phyloP scores from a whole-genome alignment of 2,888 invertebrate species.

The Drosophila koepferae region DNA sequence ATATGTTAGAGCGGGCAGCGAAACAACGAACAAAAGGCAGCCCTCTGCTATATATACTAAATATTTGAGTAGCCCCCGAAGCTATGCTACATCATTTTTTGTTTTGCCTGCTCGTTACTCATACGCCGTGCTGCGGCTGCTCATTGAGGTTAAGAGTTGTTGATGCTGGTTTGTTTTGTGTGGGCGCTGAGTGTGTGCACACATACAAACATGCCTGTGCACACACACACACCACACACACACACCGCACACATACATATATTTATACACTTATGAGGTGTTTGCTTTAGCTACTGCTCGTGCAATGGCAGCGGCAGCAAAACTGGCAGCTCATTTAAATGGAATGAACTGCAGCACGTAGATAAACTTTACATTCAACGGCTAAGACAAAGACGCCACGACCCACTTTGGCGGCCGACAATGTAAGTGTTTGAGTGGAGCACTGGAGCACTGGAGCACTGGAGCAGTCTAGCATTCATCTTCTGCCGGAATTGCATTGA shows the following conservation, averaged over 20 bases:
- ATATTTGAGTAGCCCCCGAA: constrained; percentile 78
- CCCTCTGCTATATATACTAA: constrained; percentile 49
- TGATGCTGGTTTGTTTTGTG: constrained; percentile 51
- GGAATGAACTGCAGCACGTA: constrained; percentile 21
- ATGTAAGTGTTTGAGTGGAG: constrained; percentile 65
- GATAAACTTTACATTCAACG: constrained; percentile 5
- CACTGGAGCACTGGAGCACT: too few species aligned
- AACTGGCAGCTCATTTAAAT: constrained; percentile 64
- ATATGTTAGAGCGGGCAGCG: constrained; percentile 13
- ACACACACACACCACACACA: neutral
- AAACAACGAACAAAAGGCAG: constrained; percentile 19
- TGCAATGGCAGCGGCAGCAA: constrained; percentile 32
- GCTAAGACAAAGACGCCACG: constrained; percentile 15
- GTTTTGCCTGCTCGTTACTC: constrained; percentile 54
- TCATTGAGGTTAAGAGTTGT: constrained; percentile 78
- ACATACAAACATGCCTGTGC: neutral
- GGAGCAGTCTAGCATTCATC: constrained; percentile 47
- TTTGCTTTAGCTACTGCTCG: constrained; percentile 32
- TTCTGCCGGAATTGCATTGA: constrained; percentile 68
- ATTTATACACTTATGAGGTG: constrained; percentile 12
- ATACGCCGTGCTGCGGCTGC: constrained; percentile 67
- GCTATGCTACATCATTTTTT: constrained; percentile 61
- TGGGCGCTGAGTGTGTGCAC: constrained; percentile 22
- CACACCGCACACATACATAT: neutral
- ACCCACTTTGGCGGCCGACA: constrained; percentile 56